Evolutionary conservation across 2,797 vertebrate genomes (phyloP).

Genomic region (Micropoecilia bifurca): DNA sequence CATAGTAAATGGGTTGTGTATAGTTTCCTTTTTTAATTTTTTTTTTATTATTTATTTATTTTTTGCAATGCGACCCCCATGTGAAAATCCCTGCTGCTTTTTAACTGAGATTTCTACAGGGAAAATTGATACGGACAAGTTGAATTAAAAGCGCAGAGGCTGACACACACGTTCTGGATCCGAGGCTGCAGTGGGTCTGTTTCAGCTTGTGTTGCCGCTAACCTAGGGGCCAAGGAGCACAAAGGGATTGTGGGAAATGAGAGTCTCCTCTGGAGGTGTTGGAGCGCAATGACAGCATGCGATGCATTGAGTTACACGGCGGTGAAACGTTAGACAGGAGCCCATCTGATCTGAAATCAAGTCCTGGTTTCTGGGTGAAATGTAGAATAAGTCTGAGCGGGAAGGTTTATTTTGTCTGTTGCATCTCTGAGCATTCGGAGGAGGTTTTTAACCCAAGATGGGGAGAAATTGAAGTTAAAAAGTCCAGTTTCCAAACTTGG

Average conservation of each 20-base stretch:
- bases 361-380: conserved; percentile 37
- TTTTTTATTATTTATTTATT: background rate
- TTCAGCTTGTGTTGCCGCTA: conserved; percentile 59
- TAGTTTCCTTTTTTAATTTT: background rate
- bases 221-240: conserved; percentile 69
- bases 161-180: conserved; percentile 27
- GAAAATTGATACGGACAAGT: conserved; percentile 67
- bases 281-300: conserved; percentile 60
- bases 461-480: background rate
- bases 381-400: conserved; percentile 31
- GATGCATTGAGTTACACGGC: conserved; percentile 75
- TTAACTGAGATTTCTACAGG: conserved; percentile 44
- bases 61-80: conserved; percentile 68
- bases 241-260: conserved; percentile 69
- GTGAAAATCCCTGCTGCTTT: conserved; percentile 61
- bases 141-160: conserved; percentile 33
- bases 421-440: conserved; percentile 52
- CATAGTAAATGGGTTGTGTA: conserved; percentile 4
- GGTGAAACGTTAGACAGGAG: conserved; percentile 66
- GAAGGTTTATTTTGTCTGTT: conserved; percentile 4
- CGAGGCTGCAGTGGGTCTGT: conserved; percentile 42
- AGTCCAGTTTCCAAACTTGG: background rate
- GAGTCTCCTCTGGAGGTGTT: conserved; percentile 69
- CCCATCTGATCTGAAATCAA: conserved; percentile 35
- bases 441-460: background rate